Percentiles rank a stretch among this genome's conserved stretches.
phyloP scores from a whole-genome alignment of 2,113 vertebrate species.

The Symphodus melops region DNA sequence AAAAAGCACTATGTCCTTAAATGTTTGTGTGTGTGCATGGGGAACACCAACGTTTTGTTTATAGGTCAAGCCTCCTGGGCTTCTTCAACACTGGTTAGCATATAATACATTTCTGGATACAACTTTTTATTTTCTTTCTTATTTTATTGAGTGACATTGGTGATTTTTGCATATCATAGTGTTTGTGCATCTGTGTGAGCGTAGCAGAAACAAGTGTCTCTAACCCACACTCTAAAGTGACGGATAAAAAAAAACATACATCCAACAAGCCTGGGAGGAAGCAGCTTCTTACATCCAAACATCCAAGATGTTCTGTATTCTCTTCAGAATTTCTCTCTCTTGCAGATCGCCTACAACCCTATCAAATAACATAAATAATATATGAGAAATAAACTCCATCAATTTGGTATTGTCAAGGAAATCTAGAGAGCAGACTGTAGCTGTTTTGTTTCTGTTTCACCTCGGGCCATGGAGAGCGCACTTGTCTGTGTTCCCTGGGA shows the following conservation, averaged over 20 bases:
- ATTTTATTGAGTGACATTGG: constrained; percentile 22
- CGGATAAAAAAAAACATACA: constrained; percentile 59
- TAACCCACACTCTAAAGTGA: constrained; percentile 57
- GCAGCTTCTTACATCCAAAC: constrained; percentile 52
- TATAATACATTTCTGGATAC: constrained; percentile 4
- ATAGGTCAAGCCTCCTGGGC: background rate
- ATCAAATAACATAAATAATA: constrained; percentile 79
- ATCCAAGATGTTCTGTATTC: constrained; percentile 62
- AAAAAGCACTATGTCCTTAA: too few relatives aligned
- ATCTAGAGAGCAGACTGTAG: constrained; percentile 61
- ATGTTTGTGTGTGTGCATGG: background rate
- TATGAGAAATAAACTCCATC: constrained; percentile 76
- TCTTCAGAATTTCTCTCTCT: constrained; percentile 51
- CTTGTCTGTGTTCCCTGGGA: constrained; percentile 64
- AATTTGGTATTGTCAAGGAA: constrained; percentile 78
- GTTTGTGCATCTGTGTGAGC: constrained; percentile 14
- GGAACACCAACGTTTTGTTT: background rate
- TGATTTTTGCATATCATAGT: constrained; percentile 14
- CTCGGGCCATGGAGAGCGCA: constrained; percentile 67
- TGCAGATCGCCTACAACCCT: constrained; percentile 62
- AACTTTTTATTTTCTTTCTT: background rate
- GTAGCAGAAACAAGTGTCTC: constrained; percentile 8
- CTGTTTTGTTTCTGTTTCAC: constrained; percentile 65
- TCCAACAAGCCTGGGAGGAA: constrained; percentile 44
- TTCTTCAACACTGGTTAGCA: background rate